Base-by-base conservation (phyloP, 2,113 vertebrate genomes). In the Perccottus glenii region DNA sequence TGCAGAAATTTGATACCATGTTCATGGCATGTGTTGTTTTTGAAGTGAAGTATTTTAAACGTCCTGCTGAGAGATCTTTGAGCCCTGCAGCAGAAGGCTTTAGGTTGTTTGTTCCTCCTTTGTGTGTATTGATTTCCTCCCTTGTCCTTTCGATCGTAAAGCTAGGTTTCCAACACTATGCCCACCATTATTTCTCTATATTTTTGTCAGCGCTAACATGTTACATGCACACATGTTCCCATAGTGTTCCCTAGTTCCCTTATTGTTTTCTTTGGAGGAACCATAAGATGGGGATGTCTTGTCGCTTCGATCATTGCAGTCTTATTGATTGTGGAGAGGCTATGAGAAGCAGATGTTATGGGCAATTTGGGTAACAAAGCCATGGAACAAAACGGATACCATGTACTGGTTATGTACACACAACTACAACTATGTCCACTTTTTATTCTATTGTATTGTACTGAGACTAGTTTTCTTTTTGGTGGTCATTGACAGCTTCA, bases 51-150 rank as follows among this genome's bases (percentile, higher is more conserved):
- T 60, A 48, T 51, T 56, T 67, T 48, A 27, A 45, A 45, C 11
- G 38, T 61, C 53, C 50, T 10, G 0, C 45, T 53, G 35, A 56
- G 43, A 40, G 27, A 46, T 9, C 44, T 40, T 11, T 27, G 19
- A 27, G 19, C 19, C 19, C 55, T 5, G 33, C 49, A 43, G 11
- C 15, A 59, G 45, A 65, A 68, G 49, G 27, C 38, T 45, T 35
- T 14, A 48, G 38, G 46, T 40, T 60, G 9, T 78, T 75, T 72
- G 43, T 62, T 36, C 44, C 14, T 6, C 66, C 50, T 76, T 72
- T 65, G 45, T 48, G 32, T 50, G 47, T 78, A 86, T 82, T 68
- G 74, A 84, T 88, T 67, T 50, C 14, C 47, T 9, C 47, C 6
- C 0, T 59, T 49, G 48, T 46, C 40, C 4, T 40, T 32, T 56